phyloP scores from a whole-genome alignment of 2,797 vertebrate genomes.

The Alauda arvensis region DNA sequence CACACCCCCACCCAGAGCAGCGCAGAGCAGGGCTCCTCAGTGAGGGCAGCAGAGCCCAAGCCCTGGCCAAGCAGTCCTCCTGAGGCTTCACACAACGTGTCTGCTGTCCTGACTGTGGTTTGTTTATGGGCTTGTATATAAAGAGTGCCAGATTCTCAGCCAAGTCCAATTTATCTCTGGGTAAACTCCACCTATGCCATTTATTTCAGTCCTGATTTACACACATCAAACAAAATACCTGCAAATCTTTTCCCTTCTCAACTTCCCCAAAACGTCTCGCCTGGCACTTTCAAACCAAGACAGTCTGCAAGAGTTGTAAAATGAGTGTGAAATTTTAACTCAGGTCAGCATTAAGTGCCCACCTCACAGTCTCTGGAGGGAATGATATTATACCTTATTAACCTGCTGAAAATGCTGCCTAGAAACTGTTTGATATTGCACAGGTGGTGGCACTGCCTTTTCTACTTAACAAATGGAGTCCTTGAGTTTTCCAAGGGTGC shows the following conservation, averaged over 20 bases:
- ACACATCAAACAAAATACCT: constrained; percentile 27
- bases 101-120: background rate
- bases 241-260: constrained; percentile 18
- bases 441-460: background rate
- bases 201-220: constrained; percentile 34
- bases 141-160: constrained; percentile 24
- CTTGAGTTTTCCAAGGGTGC: background rate
- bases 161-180: constrained; percentile 40
- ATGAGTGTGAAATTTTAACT: constrained; percentile 41
- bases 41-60: background rate
- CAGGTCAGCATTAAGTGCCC: constrained; percentile 5
- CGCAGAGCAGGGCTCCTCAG: background rate
- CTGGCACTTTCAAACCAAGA: background rate
- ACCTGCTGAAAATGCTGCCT: background rate
- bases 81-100: background rate
- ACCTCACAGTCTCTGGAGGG: constrained; percentile 17
- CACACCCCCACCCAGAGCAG: background rate
- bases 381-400: background rate
- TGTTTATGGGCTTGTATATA: background rate
- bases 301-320: constrained; percentile 6
- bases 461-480: constrained; percentile 9
- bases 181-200: constrained; percentile 7
- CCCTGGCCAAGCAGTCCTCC: background rate
- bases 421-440: background rate
- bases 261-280: background rate